Base-by-base conservation (phyloP, 2,797 vertebrate genomes). In the Spheniscus humboldti region DNA sequence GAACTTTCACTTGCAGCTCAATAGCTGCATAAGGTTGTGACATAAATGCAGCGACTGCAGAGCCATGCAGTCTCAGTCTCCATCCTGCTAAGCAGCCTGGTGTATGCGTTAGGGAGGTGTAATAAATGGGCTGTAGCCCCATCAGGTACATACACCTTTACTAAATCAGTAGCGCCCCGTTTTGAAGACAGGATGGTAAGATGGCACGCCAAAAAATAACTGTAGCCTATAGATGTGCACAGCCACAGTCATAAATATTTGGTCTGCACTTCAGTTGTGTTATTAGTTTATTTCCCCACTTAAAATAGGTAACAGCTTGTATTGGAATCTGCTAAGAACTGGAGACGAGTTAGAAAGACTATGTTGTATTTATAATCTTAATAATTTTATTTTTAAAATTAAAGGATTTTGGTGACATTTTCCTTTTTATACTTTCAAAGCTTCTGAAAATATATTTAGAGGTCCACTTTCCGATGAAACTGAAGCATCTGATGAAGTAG, bases 401-500 rank as follows among this genome's bases (percentile, higher is more conserved):
- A n/a, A 91, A 86, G 11, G 12, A 30, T 55, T 87, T 72, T 48
- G 14, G 27, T 74, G 37, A 59, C 8, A 15, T 66, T 94, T 96
- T 13, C 68, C 56, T 41, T 45, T 96, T 53, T 63, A 2, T 83
- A 4, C 37, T 92, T 94, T 88, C 66, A 83, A 96, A 98, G 98
- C 84, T 52, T 79, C 97, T 52, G 97, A 92, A 59, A 96, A 97
- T 64, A 91, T 97, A 52, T 96, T 99, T 43, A 97, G 97, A 78
- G 99, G 99, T 18, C 99, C 98, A 3, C 98, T 99, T 84, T 97
- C 95, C 27, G 84, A 94, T 92, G 94, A 93, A 79, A 67, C 67
- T 30, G 45, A 90, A 37, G 83, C 71, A 35, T 91, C 97, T 28
- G 98, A 99, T 72, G 95, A 97, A 94, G 97, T 98, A 6, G 99